Evolutionary conservation across 1,140 invertebrate genomes (phyloP), one percentile per base, ranked within the genome.

Genomic region (Mizuhopecten yessoensis): DNA sequence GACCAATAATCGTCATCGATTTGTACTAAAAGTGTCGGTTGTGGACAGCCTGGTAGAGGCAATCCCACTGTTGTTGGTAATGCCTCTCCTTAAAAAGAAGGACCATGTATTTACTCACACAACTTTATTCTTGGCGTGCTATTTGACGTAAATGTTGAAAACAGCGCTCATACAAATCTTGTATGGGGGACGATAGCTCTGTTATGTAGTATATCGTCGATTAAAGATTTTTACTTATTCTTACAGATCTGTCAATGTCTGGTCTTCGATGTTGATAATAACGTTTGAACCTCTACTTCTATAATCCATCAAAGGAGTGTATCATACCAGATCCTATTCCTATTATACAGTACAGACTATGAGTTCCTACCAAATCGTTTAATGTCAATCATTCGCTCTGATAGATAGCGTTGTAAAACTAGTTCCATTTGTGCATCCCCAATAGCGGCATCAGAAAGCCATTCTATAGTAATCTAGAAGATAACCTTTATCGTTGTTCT

Each of bases 371-470:
- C 29, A 29, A 75, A 75, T 75, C 23, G n/a, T 75, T 75, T 75
- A 75, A 75, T 75, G 57, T n/a, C 57, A 75, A 75, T 75, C 57
- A 75, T 29, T 75, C 57, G 57, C 57, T 75, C 57, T 29, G 57
- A 75, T 75, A 75, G 57, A 75, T 75, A 75, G 1, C 57, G 57
- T 75, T 75, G 57, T 75, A 29, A 75, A 75, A 75, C 57, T 75
- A 75, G 57, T 75, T 75, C 57, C 57, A 75, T 75, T 75, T 75
- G 57, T 75, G 57, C n/a, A 75, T 75, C 57, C 57, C 57, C 57
- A 75, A 75, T 75, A 17, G 1, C 29, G 57, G 57, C 57, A 75
- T 75, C 57, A 75, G 57, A 75, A 75, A 75, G 17, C 57, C 57
- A 75, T 75, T 75, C 57, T 75, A 75, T 75, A 75, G 57, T 75